phyloP scores from a whole-genome alignment of 2,888 invertebrate species.

The Copidosoma aretas region DNA sequence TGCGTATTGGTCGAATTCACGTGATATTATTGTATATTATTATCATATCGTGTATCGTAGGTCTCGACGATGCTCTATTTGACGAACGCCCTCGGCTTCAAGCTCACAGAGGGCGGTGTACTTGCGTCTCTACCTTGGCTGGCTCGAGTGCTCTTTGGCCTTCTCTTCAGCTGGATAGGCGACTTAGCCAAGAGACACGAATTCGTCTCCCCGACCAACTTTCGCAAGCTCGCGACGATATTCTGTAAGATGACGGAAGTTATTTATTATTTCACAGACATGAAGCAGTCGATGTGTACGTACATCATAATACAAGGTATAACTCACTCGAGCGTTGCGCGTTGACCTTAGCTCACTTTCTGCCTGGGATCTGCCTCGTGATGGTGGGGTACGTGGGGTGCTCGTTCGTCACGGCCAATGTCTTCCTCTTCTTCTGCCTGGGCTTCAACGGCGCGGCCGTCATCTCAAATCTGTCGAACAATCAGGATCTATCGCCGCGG shows the following conservation, averaged over 20 bases:
- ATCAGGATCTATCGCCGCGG: constrained; percentile 76
- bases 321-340: not conserved
- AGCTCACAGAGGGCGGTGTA: constrained; percentile 74
- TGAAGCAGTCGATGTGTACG: too few species aligned
- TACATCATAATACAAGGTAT: too few species aligned
- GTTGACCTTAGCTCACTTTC: constrained; percentile 64
- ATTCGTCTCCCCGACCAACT: constrained; percentile 60
- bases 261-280: not conserved
- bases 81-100: constrained; percentile 75
- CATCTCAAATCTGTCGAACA: constrained; percentile 63
- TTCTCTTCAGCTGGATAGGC: constrained; percentile 75
- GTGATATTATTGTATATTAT: too few species aligned
- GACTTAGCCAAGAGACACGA: constrained; percentile 67
- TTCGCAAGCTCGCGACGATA: constrained; percentile 53
- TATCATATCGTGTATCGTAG: too few species aligned
- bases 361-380: constrained; percentile 66
- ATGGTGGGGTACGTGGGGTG: constrained; percentile 54
- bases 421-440: constrained; percentile 52
- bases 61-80: constrained; percentile 80
- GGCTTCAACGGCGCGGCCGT: constrained; percentile 63
- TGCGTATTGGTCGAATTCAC: too few species aligned
- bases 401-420: constrained; percentile 48
- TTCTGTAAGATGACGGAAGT: constrained; percentile 51
- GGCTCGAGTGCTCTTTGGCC: constrained; percentile 72
- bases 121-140: constrained; percentile 76